Evolutionary conservation across 2,888 invertebrate species (phyloP), one percentile per base, ranked within the genome.

Genomic region (Cantharis rustica): DNA sequence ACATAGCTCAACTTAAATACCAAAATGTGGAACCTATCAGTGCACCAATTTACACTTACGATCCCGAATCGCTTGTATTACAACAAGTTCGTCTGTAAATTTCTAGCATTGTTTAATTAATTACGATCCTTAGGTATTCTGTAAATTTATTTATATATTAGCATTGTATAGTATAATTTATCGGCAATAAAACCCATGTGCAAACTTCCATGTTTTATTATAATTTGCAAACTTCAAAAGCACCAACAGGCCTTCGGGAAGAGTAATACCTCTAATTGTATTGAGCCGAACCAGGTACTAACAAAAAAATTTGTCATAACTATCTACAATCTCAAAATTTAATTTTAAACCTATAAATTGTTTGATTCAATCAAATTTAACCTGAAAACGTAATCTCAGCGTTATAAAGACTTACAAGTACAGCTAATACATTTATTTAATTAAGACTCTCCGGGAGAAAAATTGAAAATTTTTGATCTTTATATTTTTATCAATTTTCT

Each of bases 1-100:
- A 92, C 83, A 91, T 91, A 61, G 93, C 93, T 10, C 90, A 90
- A 81, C 89, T 93, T 76, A 91, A 91, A 70, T 93, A 93, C 84
- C 90, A 89, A 82, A 90, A 90, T 81, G 92, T 93, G 77, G 91
- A 92, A 75, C 92, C 92, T 0, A 92, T 93, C 16, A 90, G 90
- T 9, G 89, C 92, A 68, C 92, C 91, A 27, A 90, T 93, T 64
- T 93, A 92, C 84, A 90, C 91, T 2, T 88, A 87, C 76, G 86
- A 88, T 83, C 87, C 88, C 1, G 76, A 84, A 15, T 86, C 85
- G 23, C 84, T 82, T 61, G 80, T 83, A 5, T 80, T 86, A 47
- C 81, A 80, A 69, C 79, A 76, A 75, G 62, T 79, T 3, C 68
- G 63, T 20, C 11, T 79, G 13, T 75, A 77, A 74, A 61, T 47